Evolutionary conservation across 2,888 invertebrate species (phyloP).

Genomic region (Limnephilus marmoratus): DNA sequence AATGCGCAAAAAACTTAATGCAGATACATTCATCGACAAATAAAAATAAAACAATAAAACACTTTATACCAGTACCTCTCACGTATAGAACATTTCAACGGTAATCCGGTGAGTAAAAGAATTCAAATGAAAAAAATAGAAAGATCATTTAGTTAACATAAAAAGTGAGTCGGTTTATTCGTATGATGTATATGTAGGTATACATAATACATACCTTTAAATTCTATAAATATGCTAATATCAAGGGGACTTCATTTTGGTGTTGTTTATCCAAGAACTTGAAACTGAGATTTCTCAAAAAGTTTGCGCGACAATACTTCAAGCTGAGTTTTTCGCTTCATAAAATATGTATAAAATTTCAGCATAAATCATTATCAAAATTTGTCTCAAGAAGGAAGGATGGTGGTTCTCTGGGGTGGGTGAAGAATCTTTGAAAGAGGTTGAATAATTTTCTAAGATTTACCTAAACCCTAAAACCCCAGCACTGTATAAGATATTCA

Average conservation of each 20-base stretch:
- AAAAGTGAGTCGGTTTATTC: background rate
- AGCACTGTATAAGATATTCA: background rate
- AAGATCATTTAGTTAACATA: background rate
- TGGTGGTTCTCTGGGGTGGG: background rate
- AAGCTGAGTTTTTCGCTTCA: conserved; percentile 30
- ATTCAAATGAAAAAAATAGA: background rate
- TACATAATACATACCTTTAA: background rate
- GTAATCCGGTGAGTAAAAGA: background rate
- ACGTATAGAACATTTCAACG: background rate
- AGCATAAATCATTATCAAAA: conserved; percentile 48
- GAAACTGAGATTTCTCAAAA: conserved; percentile 36
- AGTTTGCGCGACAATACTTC: conserved; percentile 18
- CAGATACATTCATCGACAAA: background rate
- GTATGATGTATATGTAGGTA: background rate
- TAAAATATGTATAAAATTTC: conserved; percentile 45
- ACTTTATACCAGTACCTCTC: background rate
- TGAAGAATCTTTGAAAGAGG: background rate
- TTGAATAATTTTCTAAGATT: background rate
- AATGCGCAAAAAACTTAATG: background rate
- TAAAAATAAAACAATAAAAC: background rate
- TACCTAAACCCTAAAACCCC: background rate
- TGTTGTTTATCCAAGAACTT: conserved; percentile 5
- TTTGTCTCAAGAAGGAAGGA: conserved; percentile 22
- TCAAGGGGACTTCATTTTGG: background rate
- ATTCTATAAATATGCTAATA: background rate